Conservation (phyloP, 1,140 invertebrate species). For the Pseudomyrmex sp. region DNA sequence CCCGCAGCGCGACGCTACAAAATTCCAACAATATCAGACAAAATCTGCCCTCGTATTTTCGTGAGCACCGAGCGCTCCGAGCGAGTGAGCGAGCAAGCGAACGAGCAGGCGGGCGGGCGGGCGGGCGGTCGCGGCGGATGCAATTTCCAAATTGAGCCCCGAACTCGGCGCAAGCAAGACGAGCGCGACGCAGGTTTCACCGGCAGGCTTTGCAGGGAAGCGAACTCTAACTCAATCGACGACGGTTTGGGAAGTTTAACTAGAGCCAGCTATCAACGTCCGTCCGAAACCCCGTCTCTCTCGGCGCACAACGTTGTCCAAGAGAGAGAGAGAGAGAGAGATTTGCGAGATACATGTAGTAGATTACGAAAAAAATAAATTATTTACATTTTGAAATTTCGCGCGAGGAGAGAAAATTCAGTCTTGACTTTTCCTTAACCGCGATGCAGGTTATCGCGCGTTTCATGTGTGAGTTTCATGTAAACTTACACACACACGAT, state of each 20-base stretch:
- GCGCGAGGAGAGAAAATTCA: neutral
- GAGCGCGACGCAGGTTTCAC: slow-evolving; percentile 55
- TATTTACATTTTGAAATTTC: neutral
- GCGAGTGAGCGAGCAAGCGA: neutral
- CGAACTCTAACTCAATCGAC: slow-evolving; percentile 73
- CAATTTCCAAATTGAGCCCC: slow-evolving; percentile 73
- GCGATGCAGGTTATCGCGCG: too few species aligned
- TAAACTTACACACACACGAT: too few species aligned
- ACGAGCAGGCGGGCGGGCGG: too few species aligned
- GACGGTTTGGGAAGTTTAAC: slow-evolving; percentile 73
- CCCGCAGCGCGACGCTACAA: slow-evolving; percentile 15
- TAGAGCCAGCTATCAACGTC: slow-evolving; percentile 74
- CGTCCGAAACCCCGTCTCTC: slow-evolving; percentile 64
- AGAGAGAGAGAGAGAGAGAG: slow-evolving; percentile 23
- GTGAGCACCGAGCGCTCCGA: slow-evolving; percentile 34
- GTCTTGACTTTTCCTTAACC: neutral
- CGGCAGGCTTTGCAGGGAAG: slow-evolving; percentile 66
- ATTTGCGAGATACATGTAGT: slow-evolving; percentile 19
- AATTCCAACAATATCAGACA: slow-evolving; percentile 33
- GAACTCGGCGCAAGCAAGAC: slow-evolving; percentile 67
- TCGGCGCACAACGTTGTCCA: slow-evolving; percentile 15
- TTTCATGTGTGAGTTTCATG: too few species aligned
- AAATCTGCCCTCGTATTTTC: slow-evolving; percentile 63
- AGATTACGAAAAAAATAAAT: neutral
- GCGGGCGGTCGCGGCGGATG: slow-evolving; percentile 31